These are phyloP conservation scores for Patiria miniata DNA, from an alignment of 35 echinoderm and acorn worm species.

Conservation along the genomic window DNA sequence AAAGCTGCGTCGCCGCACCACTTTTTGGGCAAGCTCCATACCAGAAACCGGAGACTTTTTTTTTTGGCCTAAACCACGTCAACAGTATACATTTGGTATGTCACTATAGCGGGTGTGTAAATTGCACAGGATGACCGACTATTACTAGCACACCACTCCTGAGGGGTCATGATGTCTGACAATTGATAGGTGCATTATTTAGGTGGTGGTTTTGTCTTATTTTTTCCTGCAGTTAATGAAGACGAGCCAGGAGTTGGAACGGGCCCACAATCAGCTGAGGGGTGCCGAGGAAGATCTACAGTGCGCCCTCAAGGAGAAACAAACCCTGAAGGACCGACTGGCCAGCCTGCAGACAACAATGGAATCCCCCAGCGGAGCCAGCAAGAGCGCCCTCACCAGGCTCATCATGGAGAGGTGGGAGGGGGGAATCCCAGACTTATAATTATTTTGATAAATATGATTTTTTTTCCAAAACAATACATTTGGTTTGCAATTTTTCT, in stretches of 20 bases:
- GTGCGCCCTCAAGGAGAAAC: slow-evolving; percentile 41
- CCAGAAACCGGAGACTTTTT: too few species aligned
- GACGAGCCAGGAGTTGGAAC: slow-evolving; percentile 29
- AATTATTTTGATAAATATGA: not conserved
- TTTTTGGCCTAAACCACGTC: too few species aligned
- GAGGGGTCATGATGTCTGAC: too few species aligned
- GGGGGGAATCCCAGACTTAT: not conserved
- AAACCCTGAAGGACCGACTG: slow-evolving; percentile 40
- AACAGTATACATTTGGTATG: too few species aligned
- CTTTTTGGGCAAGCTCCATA: too few species aligned
- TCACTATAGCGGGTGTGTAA: too few species aligned
- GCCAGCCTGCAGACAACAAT: slow-evolving; percentile 27
- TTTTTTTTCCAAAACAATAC: not conserved
- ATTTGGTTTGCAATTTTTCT: not conserved
- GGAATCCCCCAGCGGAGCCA: slow-evolving; percentile 26
- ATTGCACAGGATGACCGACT: too few species aligned
- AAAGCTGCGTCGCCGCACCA: too few species aligned
- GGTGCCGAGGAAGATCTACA: slow-evolving; percentile 53
- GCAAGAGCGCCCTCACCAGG: slow-evolving; percentile 32
- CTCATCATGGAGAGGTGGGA: slow-evolving; percentile 52
- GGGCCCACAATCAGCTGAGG: slow-evolving; percentile 14
- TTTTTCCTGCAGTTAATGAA: slow-evolving; percentile 17
- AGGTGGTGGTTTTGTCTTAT: too few species aligned
- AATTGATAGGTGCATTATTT: too few species aligned
- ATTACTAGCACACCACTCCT: too few species aligned